phyloP scores from a whole-genome alignment of 2,113 vertebrate genomes.

The Boleophthalmus pectinirostris region DNA sequence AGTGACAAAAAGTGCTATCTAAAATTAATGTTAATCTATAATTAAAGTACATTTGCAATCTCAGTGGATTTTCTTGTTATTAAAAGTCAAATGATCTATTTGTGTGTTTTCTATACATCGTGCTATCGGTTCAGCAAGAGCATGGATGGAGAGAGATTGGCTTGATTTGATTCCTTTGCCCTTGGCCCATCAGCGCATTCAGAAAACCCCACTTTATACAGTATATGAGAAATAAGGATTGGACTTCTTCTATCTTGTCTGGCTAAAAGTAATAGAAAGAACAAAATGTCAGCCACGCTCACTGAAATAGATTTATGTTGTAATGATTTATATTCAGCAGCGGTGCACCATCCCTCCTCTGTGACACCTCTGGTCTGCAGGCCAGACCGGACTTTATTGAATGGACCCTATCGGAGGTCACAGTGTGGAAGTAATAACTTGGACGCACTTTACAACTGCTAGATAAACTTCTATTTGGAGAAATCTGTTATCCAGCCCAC shows the following conservation, averaged over 20 bases:
- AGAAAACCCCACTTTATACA: constrained; percentile 6
- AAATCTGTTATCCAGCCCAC: constrained; percentile 73
- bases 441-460: constrained; percentile 32
- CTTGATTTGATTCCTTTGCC: constrained; percentile 3
- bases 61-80: background rate
- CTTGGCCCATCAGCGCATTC: background rate
- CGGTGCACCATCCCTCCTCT: constrained; percentile 12
- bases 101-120: background rate
- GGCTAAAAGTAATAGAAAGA: constrained; percentile 7
- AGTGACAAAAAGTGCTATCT: background rate
- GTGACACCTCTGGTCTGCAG: constrained; percentile 36
- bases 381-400: constrained; percentile 8
- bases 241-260: constrained; percentile 2
- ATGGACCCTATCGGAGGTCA: constrained; percentile 5
- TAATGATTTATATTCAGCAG: constrained; percentile 26
- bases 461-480: constrained; percentile 82
- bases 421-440: constrained; percentile 46
- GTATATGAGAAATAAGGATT: background rate
- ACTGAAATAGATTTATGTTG: constrained; percentile 17
- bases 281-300: constrained; percentile 7
- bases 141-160: background rate
- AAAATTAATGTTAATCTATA: background rate
- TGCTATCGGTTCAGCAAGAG: background rate
- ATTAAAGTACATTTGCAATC: background rate
- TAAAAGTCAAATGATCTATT: background rate